Evolutionary conservation across 2,113 vertebrate species (phyloP).

Genomic region (Mohoua ochrocephala): DNA sequence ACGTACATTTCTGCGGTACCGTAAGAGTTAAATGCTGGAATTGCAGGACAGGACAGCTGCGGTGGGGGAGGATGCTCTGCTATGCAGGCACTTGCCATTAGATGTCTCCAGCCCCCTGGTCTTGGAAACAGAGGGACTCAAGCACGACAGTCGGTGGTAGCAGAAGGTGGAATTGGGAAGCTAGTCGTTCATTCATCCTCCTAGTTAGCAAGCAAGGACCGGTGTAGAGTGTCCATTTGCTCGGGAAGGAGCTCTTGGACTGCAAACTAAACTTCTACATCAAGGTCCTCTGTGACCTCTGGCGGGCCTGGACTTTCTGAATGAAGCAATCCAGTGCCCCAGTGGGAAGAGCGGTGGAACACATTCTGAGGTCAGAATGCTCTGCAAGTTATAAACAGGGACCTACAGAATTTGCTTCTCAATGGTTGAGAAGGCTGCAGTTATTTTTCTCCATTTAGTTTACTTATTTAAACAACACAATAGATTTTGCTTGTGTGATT

Average conservation of each 20-base stretch:
- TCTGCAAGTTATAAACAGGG: neutral
- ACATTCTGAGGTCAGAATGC: neutral
- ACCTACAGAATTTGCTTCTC: neutral
- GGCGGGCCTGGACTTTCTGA: neutral
- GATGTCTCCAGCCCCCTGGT: slow-evolving; percentile 73
- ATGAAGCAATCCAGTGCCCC: neutral
- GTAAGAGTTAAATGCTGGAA: slow-evolving; percentile 13
- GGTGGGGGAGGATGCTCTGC: neutral
- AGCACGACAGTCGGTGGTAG: neutral
- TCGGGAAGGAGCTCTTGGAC: neutral
- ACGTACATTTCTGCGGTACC: neutral
- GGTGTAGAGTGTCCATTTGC: neutral
- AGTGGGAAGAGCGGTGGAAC: neutral
- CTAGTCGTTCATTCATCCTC: slow-evolving; percentile 11
- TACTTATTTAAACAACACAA: neutral
- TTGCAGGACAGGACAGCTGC: neutral
- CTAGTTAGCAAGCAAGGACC: neutral
- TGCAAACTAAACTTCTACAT: neutral
- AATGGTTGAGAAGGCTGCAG: neutral
- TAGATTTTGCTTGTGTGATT: neutral
- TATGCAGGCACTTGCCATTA: slow-evolving; percentile 70
- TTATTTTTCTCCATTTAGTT: neutral
- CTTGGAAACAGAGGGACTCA: neutral
- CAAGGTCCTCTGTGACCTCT: neutral
- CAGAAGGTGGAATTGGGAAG: slow-evolving; percentile 13